Evolutionary conservation across 1,140 invertebrate genomes (phyloP).

Genomic region (Bicyclus anynana): DNA sequence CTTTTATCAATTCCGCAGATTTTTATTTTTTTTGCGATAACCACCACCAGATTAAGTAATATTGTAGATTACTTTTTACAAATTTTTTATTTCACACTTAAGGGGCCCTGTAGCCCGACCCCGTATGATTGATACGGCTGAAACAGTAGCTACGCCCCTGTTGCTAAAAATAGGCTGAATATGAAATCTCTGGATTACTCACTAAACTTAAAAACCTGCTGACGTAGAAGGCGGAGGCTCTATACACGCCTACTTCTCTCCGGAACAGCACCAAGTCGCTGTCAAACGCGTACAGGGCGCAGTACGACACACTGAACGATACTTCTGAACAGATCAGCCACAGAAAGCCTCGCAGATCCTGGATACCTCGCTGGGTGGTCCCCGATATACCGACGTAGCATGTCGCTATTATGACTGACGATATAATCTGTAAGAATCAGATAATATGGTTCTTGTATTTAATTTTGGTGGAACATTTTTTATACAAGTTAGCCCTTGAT

Average conservation of each 20-base stretch:
- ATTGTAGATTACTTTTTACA: no score
- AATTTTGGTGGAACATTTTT: no score
- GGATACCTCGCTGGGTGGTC: constrained; percentile 54
- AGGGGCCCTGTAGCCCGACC: no score
- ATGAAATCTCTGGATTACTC: constrained; percentile 32
- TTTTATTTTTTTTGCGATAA: no score
- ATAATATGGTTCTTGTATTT: no score
- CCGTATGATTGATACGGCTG: no score
- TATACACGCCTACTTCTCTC: constrained; percentile 58
- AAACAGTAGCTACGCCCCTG: no score
- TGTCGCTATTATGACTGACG: constrained; percentile 47
- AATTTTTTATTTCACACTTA: no score
- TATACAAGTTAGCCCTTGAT: no score
- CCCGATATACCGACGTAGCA: constrained; percentile 54
- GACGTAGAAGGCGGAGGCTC: constrained; percentile 50
- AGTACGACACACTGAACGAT: constrained; percentile 51
- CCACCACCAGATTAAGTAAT: no score
- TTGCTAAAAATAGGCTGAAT: no score
- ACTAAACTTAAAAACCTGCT: constrained; percentile 53
- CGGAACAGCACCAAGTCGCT: constrained; percentile 52
- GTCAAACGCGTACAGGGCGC: constrained; percentile 52
- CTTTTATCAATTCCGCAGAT: no score
- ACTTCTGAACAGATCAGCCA: constrained; percentile 66
- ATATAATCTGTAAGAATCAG: constrained; percentile 41
- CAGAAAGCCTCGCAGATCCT: constrained; percentile 54